Evolutionary conservation across 1,140 invertebrate genomes (phyloP), one percentile per base, ranked within the genome.

Genomic region (Plectrocnemia conspersa): DNA sequence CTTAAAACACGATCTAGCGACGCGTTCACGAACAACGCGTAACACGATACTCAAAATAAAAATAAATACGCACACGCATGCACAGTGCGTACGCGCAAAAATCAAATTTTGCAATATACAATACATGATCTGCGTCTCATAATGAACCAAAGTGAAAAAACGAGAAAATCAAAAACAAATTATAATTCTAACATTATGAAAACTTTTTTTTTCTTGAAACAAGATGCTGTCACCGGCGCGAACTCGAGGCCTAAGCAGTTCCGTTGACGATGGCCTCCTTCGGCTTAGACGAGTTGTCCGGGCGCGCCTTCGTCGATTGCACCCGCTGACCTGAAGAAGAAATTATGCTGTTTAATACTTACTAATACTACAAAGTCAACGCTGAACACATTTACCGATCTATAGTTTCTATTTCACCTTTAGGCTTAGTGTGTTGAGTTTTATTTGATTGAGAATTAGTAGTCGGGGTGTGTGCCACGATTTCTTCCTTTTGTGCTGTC

Each of bases 251-350:
- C 44, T 61, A 61, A 38, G 68, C 63, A 64, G 78, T 79, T 64
- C 80, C 79, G 59, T 82, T 82, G 35, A 81, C 79, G 66, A 81
- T 70, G 56, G 77, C 68, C 65, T 81, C 79, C 61, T 80, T 80
- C 52, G 77, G 76, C 69, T 81, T 79, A 59, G 70, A 72, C 9
- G 59, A 22, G 16, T 57, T 65, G 64, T 78, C 62, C 54, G 72
- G 68, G 61, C 73, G 64, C n/a, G n/a, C n/a, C 58, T 74, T 72
- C 21, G 45, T 22, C 18, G 45, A 15, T 11, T 52, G 49, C 50
- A 52, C 53, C 53, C 45, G 65, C 55, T 24, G 60, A 52, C 40
- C 53, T 56, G 38, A 35, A 46, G 7, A 35, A 44, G 3, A 54
- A 18, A 49, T 33, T 55, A 42, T 18, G n/a, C n/a, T n/a, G n/a